A percentile compares a stretch with the other conserved stretches of the same genome.
Evolutionary conservation across 2,888 invertebrate species (phyloP).

Genomic region (Euproctis similis): DNA sequence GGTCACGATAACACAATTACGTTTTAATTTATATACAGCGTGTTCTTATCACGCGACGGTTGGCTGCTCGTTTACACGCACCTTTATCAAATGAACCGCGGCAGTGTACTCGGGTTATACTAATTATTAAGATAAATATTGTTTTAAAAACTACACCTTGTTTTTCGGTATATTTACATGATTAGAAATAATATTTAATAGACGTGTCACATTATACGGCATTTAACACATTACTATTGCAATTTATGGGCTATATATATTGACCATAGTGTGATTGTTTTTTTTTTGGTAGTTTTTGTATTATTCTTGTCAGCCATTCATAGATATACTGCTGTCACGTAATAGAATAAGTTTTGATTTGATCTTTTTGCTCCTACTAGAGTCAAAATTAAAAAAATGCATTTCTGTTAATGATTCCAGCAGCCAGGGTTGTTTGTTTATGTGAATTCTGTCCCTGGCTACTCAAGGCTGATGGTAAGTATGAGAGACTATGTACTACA

Average conservation of each 20-base stretch:
- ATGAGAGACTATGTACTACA: too few relatives aligned
- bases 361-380: too few relatives aligned
- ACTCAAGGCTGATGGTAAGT: too few relatives aligned
- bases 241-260: slow-evolving; percentile 29
- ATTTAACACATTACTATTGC: slow-evolving; percentile 34
- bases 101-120: slow-evolving; percentile 63
- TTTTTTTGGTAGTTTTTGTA: slow-evolving; percentile 23
- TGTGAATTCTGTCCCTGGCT: too few relatives aligned
- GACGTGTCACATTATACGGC: slow-evolving; percentile 33
- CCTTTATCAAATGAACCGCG: slow-evolving; percentile 63
- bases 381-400: too few relatives aligned
- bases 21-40: slow-evolving; percentile 72
- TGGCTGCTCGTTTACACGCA: slow-evolving; percentile 52
- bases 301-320: slow-evolving; percentile 19
- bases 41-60: slow-evolving; percentile 59
- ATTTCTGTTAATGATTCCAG: too few relatives aligned
- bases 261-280: slow-evolving; percentile 25
- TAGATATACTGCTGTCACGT: too few relatives aligned
- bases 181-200: slow-evolving; percentile 42
- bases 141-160: slow-evolving; percentile 62
- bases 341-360: too few relatives aligned
- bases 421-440: too few relatives aligned
- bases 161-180: slow-evolving; percentile 54
- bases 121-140: slow-evolving; percentile 75
- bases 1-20: slow-evolving; percentile 75